These are phyloP conservation scores for Prunella strophiata DNA, from an alignment of 2,797 vertebrate genomes.

Conservation along the genomic window DNA sequence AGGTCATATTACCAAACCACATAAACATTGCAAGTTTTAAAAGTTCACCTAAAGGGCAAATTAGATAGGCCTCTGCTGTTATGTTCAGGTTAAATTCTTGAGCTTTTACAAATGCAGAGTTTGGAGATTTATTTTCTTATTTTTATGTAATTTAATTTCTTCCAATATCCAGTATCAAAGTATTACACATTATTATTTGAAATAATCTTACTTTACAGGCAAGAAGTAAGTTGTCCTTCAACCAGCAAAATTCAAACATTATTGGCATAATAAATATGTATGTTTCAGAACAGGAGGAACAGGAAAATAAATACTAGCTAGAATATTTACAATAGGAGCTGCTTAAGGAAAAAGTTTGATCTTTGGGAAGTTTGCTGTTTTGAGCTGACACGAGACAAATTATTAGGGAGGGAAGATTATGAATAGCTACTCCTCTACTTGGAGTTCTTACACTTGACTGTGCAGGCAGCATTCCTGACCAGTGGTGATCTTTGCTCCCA, in stretches of 20 bases:
- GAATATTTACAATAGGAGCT: constrained; percentile 43
- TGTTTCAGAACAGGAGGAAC: constrained; percentile 52
- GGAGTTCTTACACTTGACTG: not conserved
- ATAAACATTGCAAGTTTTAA: constrained; percentile 10
- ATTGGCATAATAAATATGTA: constrained; percentile 23
- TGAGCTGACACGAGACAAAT: constrained; percentile 44
- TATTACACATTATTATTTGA: not conserved
- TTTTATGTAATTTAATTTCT: constrained; percentile 23
- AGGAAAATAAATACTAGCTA: constrained; percentile 24
- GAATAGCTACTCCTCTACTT: not conserved
- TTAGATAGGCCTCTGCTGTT: not conserved
- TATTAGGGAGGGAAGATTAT: constrained; percentile 38
- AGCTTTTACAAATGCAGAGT: not conserved
- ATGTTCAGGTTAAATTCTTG: not conserved
- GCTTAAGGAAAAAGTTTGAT: constrained; percentile 57
- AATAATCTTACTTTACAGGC: constrained; percentile 41
- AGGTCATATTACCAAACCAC: not conserved
- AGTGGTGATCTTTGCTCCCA: constrained; percentile 21
- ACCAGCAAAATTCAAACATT: constrained; percentile 18
- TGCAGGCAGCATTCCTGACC: constrained; percentile 2
- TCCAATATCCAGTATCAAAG: not conserved
- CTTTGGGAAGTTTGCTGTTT: constrained; percentile 45
- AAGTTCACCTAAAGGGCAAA: constrained; percentile 30
- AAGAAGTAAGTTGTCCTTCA: constrained; percentile 34
- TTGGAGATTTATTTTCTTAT: not conserved